Base-by-base conservation (phyloP, 1,140 invertebrate species). In the Musca domestica region DNA sequence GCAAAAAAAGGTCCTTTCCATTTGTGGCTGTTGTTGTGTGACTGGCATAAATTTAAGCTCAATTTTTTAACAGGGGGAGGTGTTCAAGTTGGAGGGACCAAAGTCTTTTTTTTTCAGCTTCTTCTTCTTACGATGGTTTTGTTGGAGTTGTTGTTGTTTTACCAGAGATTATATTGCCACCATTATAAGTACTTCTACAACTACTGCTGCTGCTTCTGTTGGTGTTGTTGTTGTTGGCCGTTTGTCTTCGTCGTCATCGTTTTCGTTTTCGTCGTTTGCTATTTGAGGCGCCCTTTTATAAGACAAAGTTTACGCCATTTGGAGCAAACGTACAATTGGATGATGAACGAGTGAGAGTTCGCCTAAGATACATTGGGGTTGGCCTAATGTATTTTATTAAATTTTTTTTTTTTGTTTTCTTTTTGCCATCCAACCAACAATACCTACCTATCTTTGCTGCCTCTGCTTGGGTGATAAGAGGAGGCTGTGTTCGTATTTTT, bases 301-400 rank as follows among this genome's bases (percentile, higher is more conserved):
- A 41, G 34, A 41, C 34, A 27, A 49, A 52, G 63, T n/a, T 22
- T 17, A 20, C 17, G 48, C 46, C 56, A 48, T 66, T 51, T 61
- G 71, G 76, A 71, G 76, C 77, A 77, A 77, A 79, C 72, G 74
- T 76, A 74, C 77, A 80, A 80, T 80, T 80, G 77, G 77, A 80
- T 79, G 77, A 80, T 77, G 74, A 75, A 77, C 73, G 74, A 70
- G 70, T 54, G 61, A 54, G 70, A 58, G 51, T 52, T 61, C 56
- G 56, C 34, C 56, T 61, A 61, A 30, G 56, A 61, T 61, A 61
- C 56, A 61, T 61, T 61, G 56, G 68, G 68, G 70, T 71, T 71
- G 70, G 70, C 58, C 56, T 61, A 61, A 61, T 61, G 27, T 61
- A 61, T 61, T 61, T 61, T 61, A 61, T 61, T 25, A 49, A 46